A percentile compares a stretch with the other conserved stretches of the same genome.
Conservation (phyloP, 1,140 invertebrate genomes). For the Achatina immaculata region DNA sequence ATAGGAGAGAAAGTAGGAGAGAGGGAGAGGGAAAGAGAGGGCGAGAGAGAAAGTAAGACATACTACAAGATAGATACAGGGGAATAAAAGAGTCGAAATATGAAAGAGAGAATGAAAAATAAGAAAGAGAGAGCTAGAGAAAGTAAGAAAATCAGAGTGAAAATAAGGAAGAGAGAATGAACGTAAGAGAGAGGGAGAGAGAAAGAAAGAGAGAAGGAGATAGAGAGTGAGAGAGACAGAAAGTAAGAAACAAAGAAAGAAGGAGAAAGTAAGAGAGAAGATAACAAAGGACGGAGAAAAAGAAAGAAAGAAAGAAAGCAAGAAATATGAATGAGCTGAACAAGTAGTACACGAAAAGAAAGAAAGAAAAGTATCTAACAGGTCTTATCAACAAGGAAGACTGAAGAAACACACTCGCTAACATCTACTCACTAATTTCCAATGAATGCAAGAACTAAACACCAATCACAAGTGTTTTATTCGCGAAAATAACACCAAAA, state of each 20-base stretch:
- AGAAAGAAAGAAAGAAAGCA: not conserved
- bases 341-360: too few relatives aligned
- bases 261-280: not conserved
- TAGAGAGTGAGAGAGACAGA: not conserved
- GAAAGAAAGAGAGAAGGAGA: conserved; percentile 9
- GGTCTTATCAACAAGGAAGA: too few relatives aligned
- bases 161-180: not conserved
- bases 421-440: too few relatives aligned
- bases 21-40: not conserved
- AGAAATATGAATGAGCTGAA: too few relatives aligned
- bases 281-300: not conserved
- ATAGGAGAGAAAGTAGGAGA: not conserved
- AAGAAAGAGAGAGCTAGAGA: not conserved
- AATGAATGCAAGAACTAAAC: too few relatives aligned
- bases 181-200: not conserved
- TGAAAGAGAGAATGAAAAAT: not conserved
- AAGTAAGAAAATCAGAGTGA: not conserved
- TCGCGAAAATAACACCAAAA: too few relatives aligned
- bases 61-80: not conserved
- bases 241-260: too few relatives aligned
- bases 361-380: too few relatives aligned
- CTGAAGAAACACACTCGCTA: too few relatives aligned
- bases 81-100: not conserved
- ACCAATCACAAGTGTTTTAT: too few relatives aligned
- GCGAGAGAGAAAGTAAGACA: not conserved